Evolutionary conservation across 1,140 invertebrate species (phyloP).

Genomic region (Lineus longissimus): DNA sequence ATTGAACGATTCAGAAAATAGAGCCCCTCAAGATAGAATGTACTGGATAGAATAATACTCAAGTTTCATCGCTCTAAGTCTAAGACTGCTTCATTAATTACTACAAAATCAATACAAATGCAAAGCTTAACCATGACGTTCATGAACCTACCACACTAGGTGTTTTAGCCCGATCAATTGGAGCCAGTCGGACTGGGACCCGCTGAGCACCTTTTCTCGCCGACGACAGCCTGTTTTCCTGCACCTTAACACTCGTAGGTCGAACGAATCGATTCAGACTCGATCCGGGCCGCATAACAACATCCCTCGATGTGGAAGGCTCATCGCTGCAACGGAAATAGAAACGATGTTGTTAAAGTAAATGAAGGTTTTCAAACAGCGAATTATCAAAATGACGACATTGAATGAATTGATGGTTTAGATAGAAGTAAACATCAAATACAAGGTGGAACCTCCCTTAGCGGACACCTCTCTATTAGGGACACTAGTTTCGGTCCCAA

Average conservation of each 20-base stretch:
- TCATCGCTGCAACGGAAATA: neutral
- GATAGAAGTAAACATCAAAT: neutral
- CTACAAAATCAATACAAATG: too few species aligned
- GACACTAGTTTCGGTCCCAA: too few species aligned
- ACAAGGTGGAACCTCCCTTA: too few species aligned
- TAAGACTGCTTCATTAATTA: too few species aligned
- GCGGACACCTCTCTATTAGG: too few species aligned
- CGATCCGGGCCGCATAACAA: neutral
- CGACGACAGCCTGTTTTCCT: neutral
- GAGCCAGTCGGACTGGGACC: neutral
- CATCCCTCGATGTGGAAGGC: neutral
- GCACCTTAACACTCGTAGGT: neutral
- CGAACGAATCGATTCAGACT: neutral
- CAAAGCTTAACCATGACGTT: too few species aligned
- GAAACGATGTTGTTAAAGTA: neutral
- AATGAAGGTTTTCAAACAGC: neutral
- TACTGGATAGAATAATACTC: too few species aligned
- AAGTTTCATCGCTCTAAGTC: too few species aligned
- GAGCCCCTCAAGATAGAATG: too few species aligned
- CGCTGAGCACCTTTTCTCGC: constrained; percentile 2
- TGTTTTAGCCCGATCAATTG: constrained; percentile 4
- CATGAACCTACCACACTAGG: constrained; percentile 1
- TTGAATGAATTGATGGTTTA: neutral
- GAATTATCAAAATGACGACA: neutral
- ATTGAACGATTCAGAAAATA: too few species aligned